Evolutionary conservation across 1,140 invertebrate species (phyloP), one percentile per base, ranked within the genome.

Genomic region (Drosophila orosa): DNA sequence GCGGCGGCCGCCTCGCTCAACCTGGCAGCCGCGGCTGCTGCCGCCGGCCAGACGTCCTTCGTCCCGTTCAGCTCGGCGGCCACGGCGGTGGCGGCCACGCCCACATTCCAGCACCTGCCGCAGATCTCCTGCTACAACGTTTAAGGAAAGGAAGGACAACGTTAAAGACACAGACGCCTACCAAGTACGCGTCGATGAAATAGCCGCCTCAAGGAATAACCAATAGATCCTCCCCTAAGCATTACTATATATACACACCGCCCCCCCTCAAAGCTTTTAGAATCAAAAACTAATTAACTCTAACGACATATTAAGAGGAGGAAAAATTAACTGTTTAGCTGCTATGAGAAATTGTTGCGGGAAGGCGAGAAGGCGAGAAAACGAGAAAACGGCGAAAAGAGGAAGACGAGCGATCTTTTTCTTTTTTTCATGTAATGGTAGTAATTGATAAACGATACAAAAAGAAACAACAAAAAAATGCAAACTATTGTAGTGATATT

Each of bases 121-220:
- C 93, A 93, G 91, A 93, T 93, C 78, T 92, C 91, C 73, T 94
- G 93, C 90, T 94, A 93, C 78, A 94, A 94, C 81, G 93, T n/a
- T n/a, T n/a, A n/a, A n/a, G n/a, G n/a, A n/a, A n/a, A n/a, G n/a
- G n/a, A n/a, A 31, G 25, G 54, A 47, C 77, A 59, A 33, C 24
- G 29, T 25, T 44, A 63, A 33, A 80, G 77, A 80, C 76, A 89
- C 84, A 84, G 74, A 79, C 77, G 73, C 77, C 79, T 89, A 89
- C 84, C 44, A 89, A 89, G 84, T 89, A 89, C 87, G 79, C 83
- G 84, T 89, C 84, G 67, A 83, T 79, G 83, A 65, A 59, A 67
- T 58, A 86, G 56, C 66, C 59, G 54, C 42, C 73, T 75, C 73
- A 75, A 74, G 45, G 61, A 54, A 71, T 63, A 74, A 50, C 52